Percentiles rank a stretch among this genome's conserved stretches.
Conservation (phyloP, 1,140 invertebrate species). For the Brevipalpus yothersi region DNA sequence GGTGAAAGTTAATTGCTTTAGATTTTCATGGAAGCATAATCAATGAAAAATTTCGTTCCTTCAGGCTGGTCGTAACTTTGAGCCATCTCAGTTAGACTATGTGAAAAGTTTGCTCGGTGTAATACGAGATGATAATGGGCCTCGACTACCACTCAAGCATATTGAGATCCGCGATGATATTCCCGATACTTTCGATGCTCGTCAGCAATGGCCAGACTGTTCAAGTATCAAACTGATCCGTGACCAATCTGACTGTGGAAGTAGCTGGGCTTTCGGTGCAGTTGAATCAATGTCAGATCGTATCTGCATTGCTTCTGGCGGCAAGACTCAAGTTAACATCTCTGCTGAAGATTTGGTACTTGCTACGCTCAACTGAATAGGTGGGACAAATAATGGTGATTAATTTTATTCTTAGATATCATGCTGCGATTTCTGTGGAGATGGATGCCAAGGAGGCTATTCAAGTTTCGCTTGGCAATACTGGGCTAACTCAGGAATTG, state of each 20-base stretch:
- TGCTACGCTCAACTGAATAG: too few relatives aligned
- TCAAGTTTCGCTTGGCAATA: slow-evolving; percentile 23
- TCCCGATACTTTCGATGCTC: slow-evolving; percentile 51
- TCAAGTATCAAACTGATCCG: slow-evolving; percentile 51
- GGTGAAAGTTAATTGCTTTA: not conserved
- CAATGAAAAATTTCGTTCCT: too few relatives aligned
- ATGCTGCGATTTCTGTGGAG: slow-evolving; percentile 35
- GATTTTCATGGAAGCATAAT: not conserved
- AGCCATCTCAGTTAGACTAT: slow-evolving; percentile 22
- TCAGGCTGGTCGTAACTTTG: not conserved
- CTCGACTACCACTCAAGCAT: slow-evolving; percentile 18
- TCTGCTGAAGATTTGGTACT: slow-evolving; percentile 19
- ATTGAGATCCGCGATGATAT: slow-evolving; percentile 19
- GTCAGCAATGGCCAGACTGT: slow-evolving; percentile 56
- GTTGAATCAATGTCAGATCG: slow-evolving; percentile 26
- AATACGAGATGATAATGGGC: slow-evolving; percentile 27
- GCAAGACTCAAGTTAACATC: slow-evolving; percentile 18
- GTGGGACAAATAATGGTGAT: not conserved
- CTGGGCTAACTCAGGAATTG: slow-evolving; percentile 25
- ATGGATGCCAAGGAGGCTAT: slow-evolving; percentile 21
- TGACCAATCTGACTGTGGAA: slow-evolving; percentile 40
- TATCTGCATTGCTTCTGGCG: slow-evolving; percentile 34
- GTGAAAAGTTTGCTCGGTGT: slow-evolving; percentile 41
- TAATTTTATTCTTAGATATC: slow-evolving; percentile 16
- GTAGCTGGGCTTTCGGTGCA: slow-evolving; percentile 8